Evolutionary conservation across 2,888 invertebrate species (phyloP).

Genomic region (Sepioteuthis lessoniana): DNA sequence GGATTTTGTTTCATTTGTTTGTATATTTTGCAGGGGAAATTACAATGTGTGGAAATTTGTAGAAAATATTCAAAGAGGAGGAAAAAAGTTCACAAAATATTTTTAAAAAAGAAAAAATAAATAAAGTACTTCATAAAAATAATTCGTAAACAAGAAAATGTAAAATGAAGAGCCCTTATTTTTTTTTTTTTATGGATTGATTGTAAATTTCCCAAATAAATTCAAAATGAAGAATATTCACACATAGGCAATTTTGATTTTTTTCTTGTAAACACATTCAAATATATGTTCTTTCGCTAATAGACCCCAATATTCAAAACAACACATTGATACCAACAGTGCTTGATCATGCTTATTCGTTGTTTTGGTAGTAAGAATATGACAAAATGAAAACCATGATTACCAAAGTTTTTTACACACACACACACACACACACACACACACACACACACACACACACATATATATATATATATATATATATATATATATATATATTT

Average conservation of each 20-base stretch:
- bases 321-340: neutral
- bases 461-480: too few relatives aligned
- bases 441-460: too few relatives aligned
- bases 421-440: too few relatives aligned
- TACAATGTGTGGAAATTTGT: neutral
- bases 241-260: neutral
- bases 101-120: constrained; percentile 10
- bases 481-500: too few relatives aligned
- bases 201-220: neutral
- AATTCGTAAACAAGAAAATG: neutral
- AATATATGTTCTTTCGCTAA: neutral
- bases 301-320: neutral
- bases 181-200: neutral
- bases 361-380: neutral
- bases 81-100: constrained; percentile 2
- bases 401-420: too few relatives aligned
- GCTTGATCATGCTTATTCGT: neutral
- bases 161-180: neutral
- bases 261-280: neutral
- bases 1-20: neutral
- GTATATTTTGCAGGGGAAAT: neutral
- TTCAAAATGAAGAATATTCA: neutral
- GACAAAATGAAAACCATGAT: neutral
- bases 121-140: neutral
- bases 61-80: neutral